phyloP scores from a whole-genome alignment of 2,888 invertebrate species.

The Chrysina gloriosa region DNA sequence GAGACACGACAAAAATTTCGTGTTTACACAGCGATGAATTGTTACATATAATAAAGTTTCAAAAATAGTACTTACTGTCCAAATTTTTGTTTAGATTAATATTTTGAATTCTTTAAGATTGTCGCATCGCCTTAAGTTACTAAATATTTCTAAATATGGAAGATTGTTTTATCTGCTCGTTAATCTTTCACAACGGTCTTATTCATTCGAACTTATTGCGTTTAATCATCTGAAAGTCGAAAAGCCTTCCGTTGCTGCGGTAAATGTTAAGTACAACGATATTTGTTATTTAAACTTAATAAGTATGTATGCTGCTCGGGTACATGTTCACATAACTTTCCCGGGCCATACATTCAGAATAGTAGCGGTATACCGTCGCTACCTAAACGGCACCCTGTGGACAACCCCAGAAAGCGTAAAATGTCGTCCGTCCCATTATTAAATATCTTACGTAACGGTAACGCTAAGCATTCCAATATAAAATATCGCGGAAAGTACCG shows the following conservation, averaged over 20 bases:
- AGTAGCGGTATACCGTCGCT: background rate
- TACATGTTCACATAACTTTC: background rate
- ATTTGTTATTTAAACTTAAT: conserved; percentile 29
- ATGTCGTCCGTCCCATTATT: conserved; percentile 21
- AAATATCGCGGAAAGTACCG: conserved; percentile 17
- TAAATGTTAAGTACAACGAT: background rate
- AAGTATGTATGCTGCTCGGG: conserved; percentile 1
- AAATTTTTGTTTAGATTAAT: too few relatives aligned
- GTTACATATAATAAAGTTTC: too few relatives aligned
- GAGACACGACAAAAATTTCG: too few relatives aligned
- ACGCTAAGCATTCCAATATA: conserved; percentile 18
- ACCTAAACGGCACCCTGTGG: conserved; percentile 24
- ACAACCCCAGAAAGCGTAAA: conserved; percentile 17
- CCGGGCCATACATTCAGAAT: background rate
- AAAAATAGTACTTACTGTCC: too few relatives aligned
- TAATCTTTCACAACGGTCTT: too few relatives aligned
- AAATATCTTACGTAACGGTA: conserved; percentile 17
- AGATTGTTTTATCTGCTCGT: too few relatives aligned
- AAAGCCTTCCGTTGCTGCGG: background rate
- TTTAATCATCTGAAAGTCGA: background rate
- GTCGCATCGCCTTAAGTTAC: too few relatives aligned
- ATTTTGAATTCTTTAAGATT: too few relatives aligned
- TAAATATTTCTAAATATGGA: too few relatives aligned
- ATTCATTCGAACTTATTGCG: too few relatives aligned
- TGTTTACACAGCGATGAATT: too few relatives aligned